A percentile compares a stretch with the other conserved stretches of the same genome.
Conservation (phyloP, 2,113 vertebrate species). For the Vidua chalybeata region DNA sequence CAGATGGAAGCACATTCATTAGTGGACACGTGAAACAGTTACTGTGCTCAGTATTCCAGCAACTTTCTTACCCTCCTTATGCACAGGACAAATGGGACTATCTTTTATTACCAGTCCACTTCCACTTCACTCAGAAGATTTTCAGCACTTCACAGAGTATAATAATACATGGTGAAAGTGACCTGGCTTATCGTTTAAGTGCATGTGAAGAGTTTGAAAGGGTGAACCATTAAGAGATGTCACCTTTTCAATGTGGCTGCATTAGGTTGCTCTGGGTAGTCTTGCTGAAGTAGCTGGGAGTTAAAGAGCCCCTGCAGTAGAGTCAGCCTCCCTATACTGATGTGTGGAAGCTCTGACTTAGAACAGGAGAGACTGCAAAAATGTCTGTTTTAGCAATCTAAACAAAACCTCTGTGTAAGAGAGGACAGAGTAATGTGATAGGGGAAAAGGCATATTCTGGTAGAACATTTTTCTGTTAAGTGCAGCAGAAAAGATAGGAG, state of each 20-base stretch:
- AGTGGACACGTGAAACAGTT: neutral
- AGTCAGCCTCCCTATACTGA: neutral
- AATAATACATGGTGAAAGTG: neutral
- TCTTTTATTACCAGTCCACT: neutral
- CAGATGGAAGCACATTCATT: neutral
- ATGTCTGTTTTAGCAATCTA: accelerated
- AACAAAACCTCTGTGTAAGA: neutral
- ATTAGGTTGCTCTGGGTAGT: neutral
- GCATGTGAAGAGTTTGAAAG: neutral
- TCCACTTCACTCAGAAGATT: neutral
- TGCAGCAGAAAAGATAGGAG: neutral
- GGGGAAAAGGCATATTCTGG: neutral
- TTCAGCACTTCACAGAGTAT: neutral
- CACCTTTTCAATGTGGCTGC: neutral
- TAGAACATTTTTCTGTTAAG: neutral
- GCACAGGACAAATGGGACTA: neutral
- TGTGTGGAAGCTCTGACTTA: neutral
- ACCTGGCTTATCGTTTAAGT: neutral
- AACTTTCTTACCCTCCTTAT: neutral
- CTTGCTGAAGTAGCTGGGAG: neutral
- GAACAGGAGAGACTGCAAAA: neutral
- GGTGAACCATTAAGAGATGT: neutral
- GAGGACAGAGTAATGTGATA: neutral
- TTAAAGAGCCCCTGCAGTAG: neutral
- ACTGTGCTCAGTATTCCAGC: neutral